Base-by-base conservation (phyloP, 2,888 invertebrate genomes). In the Clivina fossor region DNA sequence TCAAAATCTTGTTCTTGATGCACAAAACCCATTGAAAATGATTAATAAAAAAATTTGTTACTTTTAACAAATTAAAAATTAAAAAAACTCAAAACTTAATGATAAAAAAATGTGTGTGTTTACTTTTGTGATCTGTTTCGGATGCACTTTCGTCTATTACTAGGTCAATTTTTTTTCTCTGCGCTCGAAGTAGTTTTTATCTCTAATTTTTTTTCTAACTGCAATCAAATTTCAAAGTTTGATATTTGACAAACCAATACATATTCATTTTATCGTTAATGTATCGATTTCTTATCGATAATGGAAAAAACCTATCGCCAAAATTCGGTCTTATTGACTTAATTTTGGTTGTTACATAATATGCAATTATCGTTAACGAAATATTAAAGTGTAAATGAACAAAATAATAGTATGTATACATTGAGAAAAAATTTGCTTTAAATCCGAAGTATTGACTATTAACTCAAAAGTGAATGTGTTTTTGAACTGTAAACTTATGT, bases 91-190 rank as follows among this genome's bases (percentile, higher is more conserved):
- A n/a, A n/a, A n/a, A n/a, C n/a, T 24, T 24, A 7, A 9, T 7
- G 9, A 24, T 24, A 24, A 24, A 24, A 7, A 24, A 24, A 24
- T 24, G 4, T 24, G 9, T 24, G 9, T 24, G 9, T 24, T 4
- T 24, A 24, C 26, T 9, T n/a, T 24, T 24, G 26, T 24, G 9
- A 7, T 24, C 26, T 24, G 26, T 24, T 24, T 24, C n/a, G 20
- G 22, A 53, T 53, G 53, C 53, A 53, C 53, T 53, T 53, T 44
- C 44, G 19, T 19, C 37, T 16, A 53, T 35, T 53, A 44, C 53
- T 53, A 44, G 53, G 53, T 53, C 53, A 53, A 44, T 53, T 37
- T 53, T 35, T 44, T 40, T 43, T 18, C 18, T 9, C 20, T 11
- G 15, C 22, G 35, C 13, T 18, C 20, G 13, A 32, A 50, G 28